Conservation (phyloP, 1,140 invertebrate species). For the Oscheius sp. region DNA sequence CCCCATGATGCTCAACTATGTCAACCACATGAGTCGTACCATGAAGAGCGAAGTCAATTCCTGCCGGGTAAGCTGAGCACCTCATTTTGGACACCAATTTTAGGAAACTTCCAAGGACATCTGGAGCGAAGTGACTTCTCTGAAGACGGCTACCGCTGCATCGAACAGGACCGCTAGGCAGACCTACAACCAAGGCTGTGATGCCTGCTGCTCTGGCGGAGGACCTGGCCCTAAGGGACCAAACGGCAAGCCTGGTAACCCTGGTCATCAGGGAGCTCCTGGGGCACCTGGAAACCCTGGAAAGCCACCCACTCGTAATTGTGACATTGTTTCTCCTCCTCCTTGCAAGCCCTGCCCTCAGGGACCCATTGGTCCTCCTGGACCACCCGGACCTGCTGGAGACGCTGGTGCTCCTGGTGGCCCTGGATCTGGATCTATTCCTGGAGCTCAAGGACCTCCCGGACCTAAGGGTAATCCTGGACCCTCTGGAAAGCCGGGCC, state of each 20-base stretch:
- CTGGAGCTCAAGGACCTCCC: no score
- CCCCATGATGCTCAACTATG: conserved; percentile 24
- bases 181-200: conserved; percentile 23
- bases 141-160: not conserved
- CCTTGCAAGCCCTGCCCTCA: conserved; percentile 33
- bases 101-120: conserved; percentile 18
- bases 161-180: conserved; percentile 20
- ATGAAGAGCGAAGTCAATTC: conserved; percentile 21
- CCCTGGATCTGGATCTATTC: conserved; percentile 16
- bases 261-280: conserved; percentile 29
- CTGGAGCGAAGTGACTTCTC: conserved; percentile 15
- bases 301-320: conserved; percentile 22
- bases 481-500: conserved; percentile 15
- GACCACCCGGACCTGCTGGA: conserved; percentile 28
- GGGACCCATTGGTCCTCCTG: conserved; percentile 25
- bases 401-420: conserved; percentile 19
- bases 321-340: conserved; percentile 27
- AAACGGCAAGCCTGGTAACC: conserved; percentile 34
- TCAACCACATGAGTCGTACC: conserved; percentile 6
- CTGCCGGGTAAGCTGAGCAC: no score
- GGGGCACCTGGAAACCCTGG: conserved; percentile 41
- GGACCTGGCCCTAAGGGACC: conserved; percentile 34
- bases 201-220: conserved; percentile 36
- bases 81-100: no score
- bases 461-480: conserved; percentile 18